Conservation (phyloP, 1,140 invertebrate species). For the Papilio polytes region DNA sequence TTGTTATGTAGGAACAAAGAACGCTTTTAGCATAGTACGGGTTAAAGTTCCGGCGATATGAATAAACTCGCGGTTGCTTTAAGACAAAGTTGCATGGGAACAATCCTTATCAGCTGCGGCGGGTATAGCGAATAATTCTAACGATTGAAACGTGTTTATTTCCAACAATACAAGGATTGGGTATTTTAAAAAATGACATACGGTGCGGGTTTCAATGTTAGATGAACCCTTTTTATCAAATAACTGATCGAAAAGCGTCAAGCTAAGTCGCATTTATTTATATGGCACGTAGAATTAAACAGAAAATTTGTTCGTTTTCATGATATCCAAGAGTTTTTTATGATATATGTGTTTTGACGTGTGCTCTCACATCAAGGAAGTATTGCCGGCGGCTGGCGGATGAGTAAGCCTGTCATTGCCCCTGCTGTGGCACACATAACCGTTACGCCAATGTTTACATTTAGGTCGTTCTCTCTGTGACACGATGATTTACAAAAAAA, state of each 20-base stretch:
- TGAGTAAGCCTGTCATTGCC: slow-evolving; percentile 54
- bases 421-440: slow-evolving; percentile 49
- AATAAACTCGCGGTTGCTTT: neutral
- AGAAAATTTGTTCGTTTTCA: too few species aligned
- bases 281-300: neutral
- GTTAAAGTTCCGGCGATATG: slow-evolving; percentile 8
- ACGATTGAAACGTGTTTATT: too few species aligned
- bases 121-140: neutral
- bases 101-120: neutral
- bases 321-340: neutral
- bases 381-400: neutral
- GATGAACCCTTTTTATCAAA: too few species aligned
- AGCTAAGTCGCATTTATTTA: neutral
- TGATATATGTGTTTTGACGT: neutral
- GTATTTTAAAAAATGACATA: too few species aligned
- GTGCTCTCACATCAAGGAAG: neutral
- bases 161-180: too few species aligned
- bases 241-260: too few species aligned
- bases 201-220: too few species aligned
- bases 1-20: slow-evolving; percentile 1
- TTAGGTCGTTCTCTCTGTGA: slow-evolving; percentile 49
- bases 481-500: slow-evolving; percentile 38
- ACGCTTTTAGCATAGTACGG: neutral
- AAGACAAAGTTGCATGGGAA: slow-evolving; percentile 11
- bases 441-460: slow-evolving; percentile 54